Conservation (phyloP, 2,888 invertebrate species). For the Pseudanteris insignis region DNA sequence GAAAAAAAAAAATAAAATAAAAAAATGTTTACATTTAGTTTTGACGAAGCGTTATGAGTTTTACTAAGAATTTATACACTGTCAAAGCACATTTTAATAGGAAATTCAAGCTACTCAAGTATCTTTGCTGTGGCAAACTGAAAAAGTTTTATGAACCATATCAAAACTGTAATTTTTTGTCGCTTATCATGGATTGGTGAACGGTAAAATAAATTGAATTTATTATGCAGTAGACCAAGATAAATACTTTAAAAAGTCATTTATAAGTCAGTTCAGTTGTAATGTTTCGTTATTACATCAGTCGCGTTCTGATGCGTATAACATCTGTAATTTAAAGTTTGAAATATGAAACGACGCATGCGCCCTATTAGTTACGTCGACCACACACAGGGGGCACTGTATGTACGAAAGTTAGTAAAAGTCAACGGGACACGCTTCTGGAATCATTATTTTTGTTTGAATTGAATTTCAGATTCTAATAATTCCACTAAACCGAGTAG, state of each 20-base stretch:
- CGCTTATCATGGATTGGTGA: too few species aligned
- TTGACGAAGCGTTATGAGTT: too few species aligned
- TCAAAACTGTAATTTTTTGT: slow-evolving; percentile 17
- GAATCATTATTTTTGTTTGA: background rate
- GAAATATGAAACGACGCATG: slow-evolving; percentile 7
- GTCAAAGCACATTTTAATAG: slow-evolving; percentile 12
- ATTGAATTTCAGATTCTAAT: too few species aligned
- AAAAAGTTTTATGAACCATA: slow-evolving; percentile 18
- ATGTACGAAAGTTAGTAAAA: slow-evolving; percentile 1
- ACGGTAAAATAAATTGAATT: slow-evolving; percentile 19
- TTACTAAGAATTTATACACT: too few species aligned
- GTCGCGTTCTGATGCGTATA: slow-evolving; percentile 2
- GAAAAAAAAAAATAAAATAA: too few species aligned
- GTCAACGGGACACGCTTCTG: background rate
- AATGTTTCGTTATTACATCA: slow-evolving; percentile 14
- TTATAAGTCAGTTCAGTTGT: slow-evolving; percentile 14
- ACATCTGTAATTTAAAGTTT: slow-evolving; percentile 14
- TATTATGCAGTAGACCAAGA: slow-evolving; percentile 15
- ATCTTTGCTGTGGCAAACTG: slow-evolving; percentile 12
- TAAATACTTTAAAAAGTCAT: slow-evolving; percentile 21
- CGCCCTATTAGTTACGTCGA: background rate
- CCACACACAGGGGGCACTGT: slow-evolving; percentile 11
- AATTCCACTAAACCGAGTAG: too few species aligned
- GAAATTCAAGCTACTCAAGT: slow-evolving; percentile 2
- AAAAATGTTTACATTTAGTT: too few species aligned